phyloP scores from a whole-genome alignment of 2,888 invertebrate species.

The Macrosiphum euphorbiae region DNA sequence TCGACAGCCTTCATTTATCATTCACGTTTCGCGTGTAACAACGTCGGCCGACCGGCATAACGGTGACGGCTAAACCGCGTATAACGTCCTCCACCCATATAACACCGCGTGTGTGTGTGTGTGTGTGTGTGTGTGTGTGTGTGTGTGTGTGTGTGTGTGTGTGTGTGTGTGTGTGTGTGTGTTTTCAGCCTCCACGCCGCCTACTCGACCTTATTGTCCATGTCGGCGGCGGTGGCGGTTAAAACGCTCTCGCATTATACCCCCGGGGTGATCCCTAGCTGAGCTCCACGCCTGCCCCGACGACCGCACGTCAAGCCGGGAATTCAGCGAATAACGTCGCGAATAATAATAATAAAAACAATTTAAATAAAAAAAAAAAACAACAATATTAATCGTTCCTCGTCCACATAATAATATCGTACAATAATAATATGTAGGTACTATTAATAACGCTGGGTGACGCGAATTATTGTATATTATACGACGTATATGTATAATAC shows the following conservation, averaged over 20 bases:
- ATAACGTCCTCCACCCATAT: neutral
- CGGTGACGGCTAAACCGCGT: slow-evolving; percentile 19
- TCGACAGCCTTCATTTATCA: slow-evolving; percentile 48
- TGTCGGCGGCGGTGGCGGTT: neutral
- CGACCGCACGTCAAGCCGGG: neutral
- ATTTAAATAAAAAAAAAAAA: slow-evolving; percentile 7
- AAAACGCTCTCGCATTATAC: neutral
- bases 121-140: neutral
- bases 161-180: neutral
- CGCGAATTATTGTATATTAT: neutral
- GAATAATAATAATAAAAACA: neutral
- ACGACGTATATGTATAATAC: neutral
- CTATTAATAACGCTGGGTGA: neutral
- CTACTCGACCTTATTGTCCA: slow-evolving; percentile 14
- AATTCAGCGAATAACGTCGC: neutral
- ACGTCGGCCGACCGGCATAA: neutral
- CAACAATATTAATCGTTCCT: slow-evolving; percentile 26
- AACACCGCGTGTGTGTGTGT: neutral
- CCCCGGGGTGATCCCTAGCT: neutral
- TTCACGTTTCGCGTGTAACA: slow-evolving; percentile 29
- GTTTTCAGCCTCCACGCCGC: neutral
- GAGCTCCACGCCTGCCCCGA: neutral
- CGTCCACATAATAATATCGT: neutral
- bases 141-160: neutral
- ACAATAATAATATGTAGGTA: neutral